Base-by-base conservation (phyloP, 2,888 invertebrate species). In the Cantharis flavilabris region DNA sequence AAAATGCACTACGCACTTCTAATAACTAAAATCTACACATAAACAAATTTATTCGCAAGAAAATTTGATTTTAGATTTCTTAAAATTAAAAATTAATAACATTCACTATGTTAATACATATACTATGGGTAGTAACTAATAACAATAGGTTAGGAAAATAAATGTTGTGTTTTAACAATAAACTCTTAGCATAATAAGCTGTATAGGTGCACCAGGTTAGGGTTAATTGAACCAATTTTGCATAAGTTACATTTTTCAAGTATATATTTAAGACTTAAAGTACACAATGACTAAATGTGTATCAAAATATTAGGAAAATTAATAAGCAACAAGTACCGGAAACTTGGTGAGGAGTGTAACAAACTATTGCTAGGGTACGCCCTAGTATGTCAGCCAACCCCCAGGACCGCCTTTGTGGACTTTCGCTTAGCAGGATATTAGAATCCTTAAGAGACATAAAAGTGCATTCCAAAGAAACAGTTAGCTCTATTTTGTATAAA, bases 331-430 rank as follows among this genome's bases (percentile, higher is more conserved):
- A 49, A 49, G 49, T 49, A n/a, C 13, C n/a, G 7, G n/a, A 49
- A 49, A 49, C 49, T 49, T 49, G 49, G n/a, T 49, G 9, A 84
- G 86, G 86, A 84, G 86, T 85, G 85, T 83, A 49, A 81, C 83
- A 73, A 26, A 67, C 23, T 78, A 80, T 76, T 62, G 79, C 75
- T 80, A 85, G 85, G 86, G 85, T 85, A 87, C 86, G 86, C 86
- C 86, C 85, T 85, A 83, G 84, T 79, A 83, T 81, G 83, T 84
- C 85, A 86, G 86, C 85, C 86, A 87, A 86, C 87, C 87, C 87
- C 86, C 86, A 87, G 87, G 86, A 87, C 87, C 87, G 87, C 87
- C 87, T 87, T 86, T 85, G 84, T 84, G 84, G 85, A 85, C 86
- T 86, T 84, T 82, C 80, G 62, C 14, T 62, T 69, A 82, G 2